phyloP scores from a whole-genome alignment of 35 echinoderm and acorn worm genomes.

The Hemicentrotus pulcherrimus region DNA sequence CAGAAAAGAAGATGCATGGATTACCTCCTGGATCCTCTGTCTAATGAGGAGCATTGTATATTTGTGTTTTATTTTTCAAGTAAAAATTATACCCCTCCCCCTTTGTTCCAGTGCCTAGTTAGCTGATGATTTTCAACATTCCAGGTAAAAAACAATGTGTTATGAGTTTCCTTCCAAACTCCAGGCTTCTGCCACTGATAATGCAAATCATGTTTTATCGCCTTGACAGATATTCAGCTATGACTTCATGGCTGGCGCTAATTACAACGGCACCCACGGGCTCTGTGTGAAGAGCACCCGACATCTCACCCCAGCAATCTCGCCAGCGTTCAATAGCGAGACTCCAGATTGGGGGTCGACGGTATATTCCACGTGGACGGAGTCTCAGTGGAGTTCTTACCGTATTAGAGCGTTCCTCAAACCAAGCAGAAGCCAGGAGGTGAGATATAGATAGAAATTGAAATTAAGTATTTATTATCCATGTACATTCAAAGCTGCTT shows the following conservation, averaged over 20 bases:
- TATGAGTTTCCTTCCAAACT: too few species aligned
- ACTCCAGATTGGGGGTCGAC: conserved; percentile 78
- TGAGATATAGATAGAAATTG: conserved; percentile 11
- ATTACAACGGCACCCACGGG: conserved; percentile 37
- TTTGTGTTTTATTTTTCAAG: too few species aligned
- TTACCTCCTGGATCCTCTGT: too few species aligned
- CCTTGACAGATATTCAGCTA: conserved; percentile 49
- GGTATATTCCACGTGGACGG: conserved; percentile 93
- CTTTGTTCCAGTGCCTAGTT: background rate
- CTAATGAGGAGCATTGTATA: too few species aligned
- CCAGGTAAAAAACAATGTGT: too few species aligned
- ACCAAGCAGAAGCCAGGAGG: conserved; percentile 87
- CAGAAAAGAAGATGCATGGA: too few species aligned
- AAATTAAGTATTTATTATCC: too few species aligned
- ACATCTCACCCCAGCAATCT: conserved; percentile 59
- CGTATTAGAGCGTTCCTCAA: conserved; percentile 71
- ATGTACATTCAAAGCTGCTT: too few species aligned
- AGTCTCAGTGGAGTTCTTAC: conserved; percentile 68
- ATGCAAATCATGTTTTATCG: background rate
- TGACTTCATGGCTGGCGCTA: conserved; percentile 39
- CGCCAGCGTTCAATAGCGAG: conserved; percentile 81
- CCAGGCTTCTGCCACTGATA: too few species aligned
- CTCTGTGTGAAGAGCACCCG: conserved; percentile 74
- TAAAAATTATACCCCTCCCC: too few species aligned
- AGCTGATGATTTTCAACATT: background rate